These are phyloP conservation scores for Octonoba sinensis DNA, from an alignment of 2,888 invertebrate genomes.

Conservation along the genomic window DNA sequence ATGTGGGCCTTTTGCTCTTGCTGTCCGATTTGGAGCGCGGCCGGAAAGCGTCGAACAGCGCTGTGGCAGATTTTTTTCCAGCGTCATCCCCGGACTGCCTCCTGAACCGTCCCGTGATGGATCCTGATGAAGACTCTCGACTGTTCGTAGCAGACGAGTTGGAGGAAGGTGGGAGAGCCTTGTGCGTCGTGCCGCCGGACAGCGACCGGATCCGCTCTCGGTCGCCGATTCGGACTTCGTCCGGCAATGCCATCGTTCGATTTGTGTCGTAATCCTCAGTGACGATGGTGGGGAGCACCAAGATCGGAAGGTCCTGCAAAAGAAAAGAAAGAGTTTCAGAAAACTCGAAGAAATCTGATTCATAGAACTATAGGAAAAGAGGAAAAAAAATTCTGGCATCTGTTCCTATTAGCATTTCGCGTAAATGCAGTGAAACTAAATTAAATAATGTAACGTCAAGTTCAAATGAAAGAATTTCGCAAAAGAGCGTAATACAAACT, in stretches of 20 bases:
- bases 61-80: slow-evolving; percentile 48
- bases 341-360: too few relatives aligned
- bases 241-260: slow-evolving; percentile 42
- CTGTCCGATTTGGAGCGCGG: slow-evolving; percentile 81
- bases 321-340: not conserved
- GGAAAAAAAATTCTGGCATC: not conserved
- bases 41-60: slow-evolving; percentile 83
- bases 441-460: not conserved
- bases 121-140: not conserved
- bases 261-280: slow-evolving; percentile 48
- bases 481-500: too few relatives aligned
- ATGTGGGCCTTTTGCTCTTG: slow-evolving; percentile 58
- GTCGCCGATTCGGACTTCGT: slow-evolving; percentile 20
- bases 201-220: slow-evolving; percentile 50
- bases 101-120: slow-evolving; percentile 68
- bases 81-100: slow-evolving; percentile 71
- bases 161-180: not conserved
- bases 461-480: not conserved
- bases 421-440: not conserved
- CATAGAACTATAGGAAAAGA: not conserved
- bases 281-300: slow-evolving; percentile 59
- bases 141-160: slow-evolving; percentile 22
- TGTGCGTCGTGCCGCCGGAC: slow-evolving; percentile 38
- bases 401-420: not conserved
- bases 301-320: slow-evolving; percentile 45